phyloP scores from a whole-genome alignment of 2,888 invertebrate genomes.

The Octodonta nipae region DNA sequence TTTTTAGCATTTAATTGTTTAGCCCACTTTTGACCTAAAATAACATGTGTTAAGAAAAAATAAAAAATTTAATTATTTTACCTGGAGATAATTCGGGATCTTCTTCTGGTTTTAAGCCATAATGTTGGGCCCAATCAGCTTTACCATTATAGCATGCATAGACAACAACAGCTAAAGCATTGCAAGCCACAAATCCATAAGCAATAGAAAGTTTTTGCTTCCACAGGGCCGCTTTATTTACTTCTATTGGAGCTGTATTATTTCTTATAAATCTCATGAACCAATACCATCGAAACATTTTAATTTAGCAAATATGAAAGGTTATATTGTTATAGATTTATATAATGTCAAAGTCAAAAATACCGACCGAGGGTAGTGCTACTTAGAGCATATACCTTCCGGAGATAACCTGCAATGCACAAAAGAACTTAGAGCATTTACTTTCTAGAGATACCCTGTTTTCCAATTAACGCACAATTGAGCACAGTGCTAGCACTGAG shows the following conservation, averaged over 20 bases:
- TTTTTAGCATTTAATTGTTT: conserved; percentile 43
- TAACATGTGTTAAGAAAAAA: conserved; percentile 1
- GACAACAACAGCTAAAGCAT: conserved; percentile 52
- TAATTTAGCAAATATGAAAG: too few species aligned
- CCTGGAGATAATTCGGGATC: conserved; percentile 45
- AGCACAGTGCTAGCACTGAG: too few species aligned
- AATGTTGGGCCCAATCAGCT: conserved; percentile 52
- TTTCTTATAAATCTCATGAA: conserved; percentile 38
- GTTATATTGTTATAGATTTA: too few species aligned
- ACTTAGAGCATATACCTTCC: too few species aligned
- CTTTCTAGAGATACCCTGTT: too few species aligned
- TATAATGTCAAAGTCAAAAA: too few species aligned
- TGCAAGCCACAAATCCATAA: conserved; percentile 57
- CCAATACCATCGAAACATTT: conserved; percentile 39
- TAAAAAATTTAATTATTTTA: conserved; percentile 20
- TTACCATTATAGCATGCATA: conserved; percentile 48
- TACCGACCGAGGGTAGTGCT: too few species aligned
- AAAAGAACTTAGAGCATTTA: too few species aligned
- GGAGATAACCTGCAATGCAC: too few species aligned
- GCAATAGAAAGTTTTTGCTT: conserved; percentile 47
- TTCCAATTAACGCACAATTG: too few species aligned
- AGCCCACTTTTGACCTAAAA: conserved; percentile 45
- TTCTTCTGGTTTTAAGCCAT: conserved; percentile 49
- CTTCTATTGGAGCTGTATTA: conserved; percentile 38
- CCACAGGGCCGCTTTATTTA: conserved; percentile 43